Conservation (phyloP, 2,113 vertebrate genomes). For the Pluvianellus socialis region DNA sequence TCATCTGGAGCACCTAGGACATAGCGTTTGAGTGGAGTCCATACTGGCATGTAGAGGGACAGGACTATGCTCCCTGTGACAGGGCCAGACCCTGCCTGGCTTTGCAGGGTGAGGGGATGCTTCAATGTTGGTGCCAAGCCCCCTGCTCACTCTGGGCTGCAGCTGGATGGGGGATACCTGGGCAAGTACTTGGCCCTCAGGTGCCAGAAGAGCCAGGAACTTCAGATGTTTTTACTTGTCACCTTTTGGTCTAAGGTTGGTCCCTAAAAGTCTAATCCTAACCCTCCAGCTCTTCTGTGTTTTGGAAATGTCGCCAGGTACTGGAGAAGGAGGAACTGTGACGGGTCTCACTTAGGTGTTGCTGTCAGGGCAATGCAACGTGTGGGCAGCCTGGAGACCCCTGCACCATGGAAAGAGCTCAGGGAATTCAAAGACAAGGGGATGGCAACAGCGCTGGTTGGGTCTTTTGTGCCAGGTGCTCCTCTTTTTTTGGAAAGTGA, state of each 20-base stretch:
- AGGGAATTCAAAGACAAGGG: not conserved
- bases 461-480: not conserved
- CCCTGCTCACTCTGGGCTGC: not conserved
- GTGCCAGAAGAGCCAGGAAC: not conserved
- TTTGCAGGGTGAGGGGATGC: not conserved
- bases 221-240: not conserved
- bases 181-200: not conserved
- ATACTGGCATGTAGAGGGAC: not conserved
- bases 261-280: not conserved
- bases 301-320: not conserved
- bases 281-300: not conserved
- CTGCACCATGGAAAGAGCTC: not conserved
- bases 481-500: not conserved
- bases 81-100: not conserved
- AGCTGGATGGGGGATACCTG: not conserved
- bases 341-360: not conserved
- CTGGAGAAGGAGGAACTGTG: not conserved
- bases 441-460: fast-evolving
- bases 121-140: not conserved
- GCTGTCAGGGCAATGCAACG: fast-evolving
- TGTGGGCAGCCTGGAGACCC: not conserved
- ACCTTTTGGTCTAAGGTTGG: not conserved
- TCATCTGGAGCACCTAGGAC: not conserved
- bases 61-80: not conserved
- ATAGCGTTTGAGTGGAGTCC: not conserved